Base-by-base conservation (phyloP, 2,797 vertebrate species). In the Clarias platycephalus region DNA sequence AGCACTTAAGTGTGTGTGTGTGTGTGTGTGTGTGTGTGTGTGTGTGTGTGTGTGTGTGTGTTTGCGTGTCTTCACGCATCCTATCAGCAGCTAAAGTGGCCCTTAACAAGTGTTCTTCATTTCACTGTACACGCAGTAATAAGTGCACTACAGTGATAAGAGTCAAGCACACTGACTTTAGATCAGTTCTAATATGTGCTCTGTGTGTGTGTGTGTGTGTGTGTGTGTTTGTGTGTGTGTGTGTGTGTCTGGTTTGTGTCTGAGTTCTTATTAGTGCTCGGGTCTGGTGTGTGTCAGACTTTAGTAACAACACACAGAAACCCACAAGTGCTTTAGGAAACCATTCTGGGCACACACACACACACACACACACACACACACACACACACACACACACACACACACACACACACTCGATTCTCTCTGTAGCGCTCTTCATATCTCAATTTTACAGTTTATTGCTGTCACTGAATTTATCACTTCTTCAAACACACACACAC, bases 241-340 rank as follows among this genome's bases (percentile, higher is more conserved):
- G 68, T 40, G 34, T 70, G 70, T 53, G 71, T 74, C 49, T 75
- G 72, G 44, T 12, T 49, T 49, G 64, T 67, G 64, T 67, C 28
- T 34, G 64, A 31, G 64, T 67, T 28, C 31, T 28, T 67, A 28
- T 67, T 28, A 31, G 64, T 67, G n/a, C 34, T 53, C 22, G 31
- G 13, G 82, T 70, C 82, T 40, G 82, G 37, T 67, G 82, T 64
- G 28, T 86, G 60, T 84, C 85, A 40, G 37, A 40, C 13, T 20
- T 88, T 79, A 44, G 22, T 85, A 57, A 83, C 75, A 63, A 13
- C 55, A 68, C 68, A 58, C 83, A 74, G 40, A 72, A 37, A 82
- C 55, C n/a, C 0, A 26, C 26, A 83, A 82, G 49, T 64, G 64
- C 67, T 75, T 84, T 53, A 71, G 74, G 70, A 80, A 86, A 60